Conservation (phyloP, 2,888 invertebrate species). For the Monoplex corrugatus region DNA sequence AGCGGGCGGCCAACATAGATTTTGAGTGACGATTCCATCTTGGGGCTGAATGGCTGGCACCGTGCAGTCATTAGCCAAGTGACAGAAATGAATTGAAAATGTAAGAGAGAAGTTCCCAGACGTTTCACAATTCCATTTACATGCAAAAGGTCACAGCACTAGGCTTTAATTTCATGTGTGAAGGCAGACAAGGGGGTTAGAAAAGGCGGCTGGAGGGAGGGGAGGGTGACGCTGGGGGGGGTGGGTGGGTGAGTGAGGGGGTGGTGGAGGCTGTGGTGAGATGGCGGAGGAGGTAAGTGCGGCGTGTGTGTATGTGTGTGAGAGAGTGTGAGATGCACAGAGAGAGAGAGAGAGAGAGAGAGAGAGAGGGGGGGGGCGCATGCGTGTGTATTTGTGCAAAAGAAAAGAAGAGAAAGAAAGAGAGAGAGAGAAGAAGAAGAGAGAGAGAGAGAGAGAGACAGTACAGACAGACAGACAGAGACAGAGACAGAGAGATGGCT, state of each 20-base stretch:
- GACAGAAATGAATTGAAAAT: constrained; percentile 39
- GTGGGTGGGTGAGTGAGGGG: background rate
- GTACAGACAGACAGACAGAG: constrained; percentile 30
- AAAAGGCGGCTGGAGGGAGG: background rate
- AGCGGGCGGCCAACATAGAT: constrained; percentile 12
- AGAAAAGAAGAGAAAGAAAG: too few species aligned
- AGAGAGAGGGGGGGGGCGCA: too few species aligned
- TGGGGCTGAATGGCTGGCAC: constrained; percentile 5
- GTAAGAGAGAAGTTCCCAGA: constrained; percentile 31
- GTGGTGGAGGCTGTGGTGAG: background rate
- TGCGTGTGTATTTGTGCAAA: too few species aligned
- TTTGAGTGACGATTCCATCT: constrained; percentile 36
- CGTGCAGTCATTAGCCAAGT: constrained; percentile 19
- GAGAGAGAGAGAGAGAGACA: constrained; percentile 9
- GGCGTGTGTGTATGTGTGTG: too few species aligned
- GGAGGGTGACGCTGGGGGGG: background rate
- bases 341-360: background rate
- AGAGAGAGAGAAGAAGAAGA: background rate
- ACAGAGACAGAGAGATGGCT: background rate
- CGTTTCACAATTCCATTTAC: constrained; percentile 31
- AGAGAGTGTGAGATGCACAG: too few species aligned
- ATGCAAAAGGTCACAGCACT: constrained; percentile 18
- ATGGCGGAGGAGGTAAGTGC: too few species aligned
- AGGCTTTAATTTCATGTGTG: background rate
- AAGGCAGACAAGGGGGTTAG: background rate